Evolutionary conservation across 2,797 vertebrate genomes (phyloP).

Genomic region (Tangara arthus): DNA sequence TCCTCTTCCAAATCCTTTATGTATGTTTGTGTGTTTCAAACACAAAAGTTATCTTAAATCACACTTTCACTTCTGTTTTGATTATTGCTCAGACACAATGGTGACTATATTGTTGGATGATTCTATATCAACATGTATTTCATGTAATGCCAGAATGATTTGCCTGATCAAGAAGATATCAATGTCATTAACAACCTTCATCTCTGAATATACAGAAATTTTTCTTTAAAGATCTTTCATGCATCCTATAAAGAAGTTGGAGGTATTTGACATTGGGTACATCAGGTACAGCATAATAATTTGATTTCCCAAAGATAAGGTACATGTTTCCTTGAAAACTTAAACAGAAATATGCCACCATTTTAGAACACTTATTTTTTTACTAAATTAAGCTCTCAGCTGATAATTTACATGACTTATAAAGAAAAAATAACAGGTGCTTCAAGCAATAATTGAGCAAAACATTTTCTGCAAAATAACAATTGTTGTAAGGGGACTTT

Average conservation of each 20-base stretch:
- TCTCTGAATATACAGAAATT: not conserved
- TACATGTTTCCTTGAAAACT: not conserved
- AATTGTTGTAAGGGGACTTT: not conserved
- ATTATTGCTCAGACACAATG: not conserved
- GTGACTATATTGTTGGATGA: not conserved
- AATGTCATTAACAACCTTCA: not conserved
- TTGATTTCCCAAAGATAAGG: not conserved
- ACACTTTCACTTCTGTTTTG: not conserved
- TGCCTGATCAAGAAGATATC: not conserved
- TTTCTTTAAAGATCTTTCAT: not conserved
- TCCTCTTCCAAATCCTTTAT: not conserved
- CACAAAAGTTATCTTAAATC: not conserved
- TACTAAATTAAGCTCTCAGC: not conserved
- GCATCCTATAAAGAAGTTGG: not conserved
- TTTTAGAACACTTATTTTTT: not conserved
- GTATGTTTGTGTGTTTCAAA: not conserved
- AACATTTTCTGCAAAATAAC: not conserved
- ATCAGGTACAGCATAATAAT: not conserved
- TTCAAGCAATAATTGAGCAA: not conserved
- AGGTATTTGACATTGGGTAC: not conserved
- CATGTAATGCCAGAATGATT: not conserved
- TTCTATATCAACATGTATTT: not conserved
- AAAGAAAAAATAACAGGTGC: not conserved
- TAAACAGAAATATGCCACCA: not conserved
- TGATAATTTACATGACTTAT: not conserved